Evolutionary conservation across 2,113 vertebrate species (phyloP), one percentile per base, ranked within the genome.

Genomic region (Oryzias curvinotus): DNA sequence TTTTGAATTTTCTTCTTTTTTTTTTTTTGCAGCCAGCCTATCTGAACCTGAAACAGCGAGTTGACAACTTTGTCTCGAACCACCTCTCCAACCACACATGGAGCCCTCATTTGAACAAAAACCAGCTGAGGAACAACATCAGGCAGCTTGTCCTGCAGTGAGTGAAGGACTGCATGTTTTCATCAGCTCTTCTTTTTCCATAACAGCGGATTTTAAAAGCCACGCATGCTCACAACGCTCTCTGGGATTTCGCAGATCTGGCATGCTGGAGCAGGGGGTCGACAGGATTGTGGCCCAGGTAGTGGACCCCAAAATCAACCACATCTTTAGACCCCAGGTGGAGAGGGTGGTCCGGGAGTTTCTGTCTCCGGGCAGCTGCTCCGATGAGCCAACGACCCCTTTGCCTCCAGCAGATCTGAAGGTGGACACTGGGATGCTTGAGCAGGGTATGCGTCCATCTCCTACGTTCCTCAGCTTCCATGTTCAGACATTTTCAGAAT

Each of bases 61-160:
- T 99, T 71, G 97, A 99, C 81, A 99, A 96, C 87, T 99, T 99
- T 84, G 97, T 99, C 69, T 96, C 96, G 2, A 98, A 98, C 72
- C 97, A 99, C 73, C 93, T 99, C 30, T 96, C 96, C 0, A 98
- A 95, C 82, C 96, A 98, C 82, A 99, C 96, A 0, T 99, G 97
- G 97, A 99, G 97, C 68, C 97, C 97, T 48, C 96, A 98, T 78
- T 90, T 99, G 71, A 99, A 98, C 90, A 99, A 99, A 88, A 99
- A 98, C 90, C 97, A 98, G 88, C 91, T 99, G 67, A 93, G 97
- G 66, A 99, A 99, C 91, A 98, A 94, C 75, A 98, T 99, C 84
- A 86, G 97, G 19, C 97, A 99, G 73, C 94, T 98, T 51, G 97
- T 99, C 68, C 91, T 98, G 56, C 98, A 98, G 97, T 99, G 91